Conservation (phyloP, 2,888 invertebrate genomes). For the Alloplasta piceator region DNA sequence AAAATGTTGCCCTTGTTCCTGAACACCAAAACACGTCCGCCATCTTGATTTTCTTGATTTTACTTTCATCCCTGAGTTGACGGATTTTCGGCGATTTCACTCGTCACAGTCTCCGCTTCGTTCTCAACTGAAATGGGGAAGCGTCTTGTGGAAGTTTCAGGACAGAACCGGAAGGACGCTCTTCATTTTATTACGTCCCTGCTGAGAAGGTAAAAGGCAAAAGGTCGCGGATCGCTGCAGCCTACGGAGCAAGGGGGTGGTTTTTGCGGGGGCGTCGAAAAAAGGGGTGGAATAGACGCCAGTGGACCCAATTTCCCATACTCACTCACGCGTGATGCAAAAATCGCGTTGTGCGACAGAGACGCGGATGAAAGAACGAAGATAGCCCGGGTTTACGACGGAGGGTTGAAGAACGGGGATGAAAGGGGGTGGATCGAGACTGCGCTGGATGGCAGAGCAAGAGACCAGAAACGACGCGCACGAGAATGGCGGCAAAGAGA, state of each 20-base stretch:
- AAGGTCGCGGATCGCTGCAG: slow-evolving; percentile 54
- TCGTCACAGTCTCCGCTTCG: not conserved
- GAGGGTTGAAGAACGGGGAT: not conserved
- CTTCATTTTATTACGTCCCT: slow-evolving; percentile 60
- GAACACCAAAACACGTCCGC: not conserved
- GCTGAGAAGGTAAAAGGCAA: slow-evolving; percentile 59
- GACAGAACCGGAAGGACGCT: slow-evolving; percentile 30
- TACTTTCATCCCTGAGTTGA: not conserved
- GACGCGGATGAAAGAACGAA: slow-evolving; percentile 39
- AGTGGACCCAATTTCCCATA: slow-evolving; percentile 61
- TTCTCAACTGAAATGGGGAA: no score
- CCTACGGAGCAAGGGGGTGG: not conserved
- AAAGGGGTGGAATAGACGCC: slow-evolving; percentile 55
- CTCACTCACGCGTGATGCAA: slow-evolving; percentile 60
- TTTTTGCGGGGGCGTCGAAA: not conserved
- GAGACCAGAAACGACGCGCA: slow-evolving; percentile 43
- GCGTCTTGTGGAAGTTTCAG: no score
- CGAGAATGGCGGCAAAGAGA: not conserved
- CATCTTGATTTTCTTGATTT: not conserved
- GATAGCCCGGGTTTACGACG: slow-evolving; percentile 25
- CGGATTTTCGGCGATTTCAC: not conserved
- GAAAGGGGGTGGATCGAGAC: slow-evolving; percentile 8
- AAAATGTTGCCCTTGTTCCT: not conserved
- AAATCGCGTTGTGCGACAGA: slow-evolving; percentile 57
- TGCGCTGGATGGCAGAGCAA: slow-evolving; percentile 41